These are phyloP conservation scores for Steromphala cineraria DNA, from an alignment of 2,888 invertebrate species.

Conservation along the genomic window DNA sequence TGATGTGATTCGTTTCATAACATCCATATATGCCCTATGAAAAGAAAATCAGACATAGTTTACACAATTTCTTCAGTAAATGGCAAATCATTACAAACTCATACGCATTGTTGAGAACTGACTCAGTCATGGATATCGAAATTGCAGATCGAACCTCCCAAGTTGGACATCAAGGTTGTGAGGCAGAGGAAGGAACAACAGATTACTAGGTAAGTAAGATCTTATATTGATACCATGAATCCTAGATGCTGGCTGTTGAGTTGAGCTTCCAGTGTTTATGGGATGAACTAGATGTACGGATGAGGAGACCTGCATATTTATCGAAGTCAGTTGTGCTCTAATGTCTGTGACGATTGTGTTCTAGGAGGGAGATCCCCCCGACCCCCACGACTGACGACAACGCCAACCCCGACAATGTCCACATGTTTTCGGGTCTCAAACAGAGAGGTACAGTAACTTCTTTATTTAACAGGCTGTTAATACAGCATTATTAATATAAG, in stretches of 20 bases:
- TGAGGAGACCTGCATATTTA: no score
- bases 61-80: neutral
- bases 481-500: neutral
- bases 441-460: conserved; percentile 51
- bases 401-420: conserved; percentile 54
- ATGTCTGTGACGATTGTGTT: conserved; percentile 27
- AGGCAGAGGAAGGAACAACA: conserved; percentile 50
- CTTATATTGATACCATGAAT: no score
- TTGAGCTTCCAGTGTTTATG: no score
- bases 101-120: neutral
- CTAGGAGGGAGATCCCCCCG: conserved; percentile 25
- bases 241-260: no score
- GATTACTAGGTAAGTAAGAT: neutral
- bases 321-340: neutral
- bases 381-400: conserved; percentile 47
- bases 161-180: conserved; percentile 63
- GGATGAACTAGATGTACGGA: no score
- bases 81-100: neutral
- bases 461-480: neutral
- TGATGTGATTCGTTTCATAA: no score
- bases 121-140: no score
- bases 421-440: conserved; percentile 67
- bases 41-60: no score
- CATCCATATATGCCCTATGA: no score
- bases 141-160: conserved; percentile 57